These are phyloP conservation scores for Ciona savignyi DNA, from an alignment of 23 tunicate genomes.

Conservation along the genomic window DNA sequence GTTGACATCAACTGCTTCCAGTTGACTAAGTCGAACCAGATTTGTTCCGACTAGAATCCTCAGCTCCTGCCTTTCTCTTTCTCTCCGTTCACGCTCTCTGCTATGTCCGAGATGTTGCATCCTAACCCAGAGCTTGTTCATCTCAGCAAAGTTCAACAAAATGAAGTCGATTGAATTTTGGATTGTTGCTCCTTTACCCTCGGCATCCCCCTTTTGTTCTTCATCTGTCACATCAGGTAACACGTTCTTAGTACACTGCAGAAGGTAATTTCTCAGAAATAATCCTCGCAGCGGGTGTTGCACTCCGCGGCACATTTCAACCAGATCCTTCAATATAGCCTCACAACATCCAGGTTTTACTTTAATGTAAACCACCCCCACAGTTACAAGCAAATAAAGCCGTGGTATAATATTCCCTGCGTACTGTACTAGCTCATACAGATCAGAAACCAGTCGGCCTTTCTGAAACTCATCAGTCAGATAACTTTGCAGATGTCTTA, in stretches of 20 bases:
- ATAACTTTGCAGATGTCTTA: constrained; percentile 64
- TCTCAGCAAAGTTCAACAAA: no score
- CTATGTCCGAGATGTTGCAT: no score
- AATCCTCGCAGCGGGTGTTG: constrained; percentile 92
- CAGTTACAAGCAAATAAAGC: constrained; percentile 75
- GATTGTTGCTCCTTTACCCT: constrained; percentile 15
- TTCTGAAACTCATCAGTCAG: constrained; percentile 71
- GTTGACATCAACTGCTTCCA: constrained; percentile 65
- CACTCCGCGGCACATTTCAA: constrained; percentile 95
- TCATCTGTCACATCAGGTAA: no score
- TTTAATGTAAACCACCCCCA: constrained; percentile 88
- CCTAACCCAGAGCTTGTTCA: no score
- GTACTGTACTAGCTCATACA: constrained; percentile 89
- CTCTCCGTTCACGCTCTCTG: constrained; percentile 65
- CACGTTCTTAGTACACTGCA: constrained; percentile 87
- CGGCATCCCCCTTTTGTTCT: no score
- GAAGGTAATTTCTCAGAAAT: constrained; percentile 74
- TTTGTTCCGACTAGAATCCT: constrained; percentile 90
- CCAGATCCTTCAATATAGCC: constrained; percentile 84
- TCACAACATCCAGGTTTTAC: no score
- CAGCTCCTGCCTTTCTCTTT: constrained; percentile 73
- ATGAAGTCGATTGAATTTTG: constrained; percentile 65
- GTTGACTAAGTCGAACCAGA: constrained; percentile 81
- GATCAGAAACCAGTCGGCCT: constrained; percentile 34
- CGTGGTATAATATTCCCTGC: constrained; percentile 86